Evolutionary conservation across 2,888 invertebrate genomes (phyloP).

Genomic region (Mongoloraphidia duomilia): DNA sequence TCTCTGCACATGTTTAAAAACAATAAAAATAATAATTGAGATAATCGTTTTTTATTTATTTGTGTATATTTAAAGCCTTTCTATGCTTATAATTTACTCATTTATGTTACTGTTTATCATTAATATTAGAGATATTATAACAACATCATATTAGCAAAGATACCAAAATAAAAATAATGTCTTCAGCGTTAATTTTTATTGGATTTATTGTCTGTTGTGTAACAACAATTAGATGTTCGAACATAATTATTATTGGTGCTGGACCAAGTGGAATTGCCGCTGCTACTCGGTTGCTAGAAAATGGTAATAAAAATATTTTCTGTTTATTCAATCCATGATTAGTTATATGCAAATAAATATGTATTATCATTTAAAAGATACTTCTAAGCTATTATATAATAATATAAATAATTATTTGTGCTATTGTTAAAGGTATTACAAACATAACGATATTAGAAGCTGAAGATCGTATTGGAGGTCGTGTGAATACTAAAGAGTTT

Average conservation of each 20-base stretch:
- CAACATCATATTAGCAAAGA: too few species aligned
- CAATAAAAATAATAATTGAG: too few species aligned
- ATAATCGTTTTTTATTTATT: too few species aligned
- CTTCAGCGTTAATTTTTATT: too few species aligned
- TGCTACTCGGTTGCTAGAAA: slow-evolving; percentile 24
- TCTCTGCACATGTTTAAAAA: too few species aligned
- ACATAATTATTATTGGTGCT: slow-evolving; percentile 40
- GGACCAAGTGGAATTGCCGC: slow-evolving; percentile 43
- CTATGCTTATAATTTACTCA: too few species aligned
- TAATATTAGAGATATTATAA: too few species aligned
- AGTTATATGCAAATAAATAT: slow-evolving; percentile 17
- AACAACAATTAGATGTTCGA: slow-evolving; percentile 7
- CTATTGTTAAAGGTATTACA: slow-evolving; percentile 35
- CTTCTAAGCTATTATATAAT: slow-evolving; percentile 41
- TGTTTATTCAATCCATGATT: slow-evolving; percentile 18
- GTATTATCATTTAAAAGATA: slow-evolving; percentile 17
- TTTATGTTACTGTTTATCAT: too few species aligned
- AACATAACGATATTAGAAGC: slow-evolving; percentile 45
- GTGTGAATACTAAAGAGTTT: slow-evolving; percentile 20
- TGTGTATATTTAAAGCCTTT: too few species aligned
- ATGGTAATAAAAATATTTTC: slow-evolving; percentile 25
- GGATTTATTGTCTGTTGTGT: too few species aligned
- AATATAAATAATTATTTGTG: too few species aligned
- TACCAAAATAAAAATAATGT: too few species aligned
- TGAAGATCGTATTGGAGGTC: slow-evolving; percentile 41